Evolutionary conservation across 2,888 invertebrate species (phyloP).

Genomic region (Cryptocephalus moraei): DNA sequence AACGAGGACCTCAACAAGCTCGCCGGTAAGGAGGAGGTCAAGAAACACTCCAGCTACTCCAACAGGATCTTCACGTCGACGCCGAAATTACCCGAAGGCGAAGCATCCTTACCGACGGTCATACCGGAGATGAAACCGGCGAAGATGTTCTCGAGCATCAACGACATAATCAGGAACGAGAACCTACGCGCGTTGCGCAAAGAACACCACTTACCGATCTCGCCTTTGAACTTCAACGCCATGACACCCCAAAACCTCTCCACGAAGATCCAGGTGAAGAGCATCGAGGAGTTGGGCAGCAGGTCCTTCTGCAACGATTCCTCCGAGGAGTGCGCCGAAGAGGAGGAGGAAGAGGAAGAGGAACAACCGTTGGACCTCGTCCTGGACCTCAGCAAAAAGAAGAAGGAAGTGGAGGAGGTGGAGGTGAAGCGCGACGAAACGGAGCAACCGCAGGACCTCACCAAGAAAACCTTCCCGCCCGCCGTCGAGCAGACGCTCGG

Average conservation of each 20-base stretch:
- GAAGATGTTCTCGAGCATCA: slow-evolving; percentile 20
- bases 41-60: slow-evolving; percentile 32
- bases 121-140: slow-evolving; percentile 23
- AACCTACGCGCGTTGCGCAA: slow-evolving; percentile 21
- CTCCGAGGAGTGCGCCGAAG: slow-evolving; percentile 23
- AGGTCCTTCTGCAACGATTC: slow-evolving; percentile 32
- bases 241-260: slow-evolving; percentile 10
- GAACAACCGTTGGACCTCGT: slow-evolving; percentile 41
- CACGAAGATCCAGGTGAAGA: slow-evolving; percentile 41
- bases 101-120: slow-evolving; percentile 10
- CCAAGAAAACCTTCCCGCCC: slow-evolving; percentile 29
- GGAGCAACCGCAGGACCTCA: slow-evolving; percentile 38
- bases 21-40: slow-evolving; percentile 43
- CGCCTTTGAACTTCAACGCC: slow-evolving; percentile 13
- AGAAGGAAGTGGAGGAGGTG: slow-evolving; percentile 19
- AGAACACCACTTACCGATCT: slow-evolving; percentile 21
- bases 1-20: slow-evolving; percentile 58
- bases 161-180: slow-evolving; percentile 21
- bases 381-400: slow-evolving; percentile 75
- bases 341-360: slow-evolving; percentile 19
- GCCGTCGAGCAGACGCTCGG: slow-evolving; percentile 44
- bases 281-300: slow-evolving; percentile 51
- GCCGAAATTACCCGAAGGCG: slow-evolving; percentile 23
- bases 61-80: slow-evolving; percentile 30
- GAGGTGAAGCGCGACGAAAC: slow-evolving; percentile 20